Percentiles rank a stretch among this genome's conserved stretches.
Conservation (phyloP, 2,113 vertebrate genomes). For the Nycticryphes semicollaris region DNA sequence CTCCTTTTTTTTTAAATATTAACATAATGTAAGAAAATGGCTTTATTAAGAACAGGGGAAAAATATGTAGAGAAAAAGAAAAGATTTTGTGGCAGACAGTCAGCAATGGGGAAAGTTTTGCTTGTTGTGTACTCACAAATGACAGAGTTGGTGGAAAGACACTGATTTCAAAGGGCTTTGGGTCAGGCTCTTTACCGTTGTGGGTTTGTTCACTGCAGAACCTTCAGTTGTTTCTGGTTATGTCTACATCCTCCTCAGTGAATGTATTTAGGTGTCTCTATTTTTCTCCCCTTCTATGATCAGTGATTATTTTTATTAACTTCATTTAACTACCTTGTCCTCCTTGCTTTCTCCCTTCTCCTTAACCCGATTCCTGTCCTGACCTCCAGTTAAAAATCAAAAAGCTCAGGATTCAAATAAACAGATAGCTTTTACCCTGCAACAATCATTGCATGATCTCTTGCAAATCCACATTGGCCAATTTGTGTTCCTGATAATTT, state of each 20-base stretch:
- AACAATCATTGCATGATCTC: neutral
- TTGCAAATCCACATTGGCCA: neutral
- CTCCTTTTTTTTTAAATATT: neutral
- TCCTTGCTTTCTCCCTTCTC: neutral
- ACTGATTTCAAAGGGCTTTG: neutral
- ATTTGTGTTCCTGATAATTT: neutral
- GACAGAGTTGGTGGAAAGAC: slow-evolving; percentile 9
- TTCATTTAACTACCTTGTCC: neutral
- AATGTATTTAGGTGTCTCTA: neutral
- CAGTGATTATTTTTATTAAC: neutral
- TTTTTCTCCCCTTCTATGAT: neutral
- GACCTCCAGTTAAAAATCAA: neutral
- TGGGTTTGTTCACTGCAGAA: neutral
- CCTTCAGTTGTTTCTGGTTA: neutral
- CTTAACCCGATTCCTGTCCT: neutral
- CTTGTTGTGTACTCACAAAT: slow-evolving; percentile 3
- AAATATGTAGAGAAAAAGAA: slow-evolving; percentile 37
- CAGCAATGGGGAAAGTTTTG: slow-evolving; percentile 25
- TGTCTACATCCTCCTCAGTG: neutral
- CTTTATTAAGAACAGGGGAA: slow-evolving; percentile 68
- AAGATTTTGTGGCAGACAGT: slow-evolving; percentile 38
- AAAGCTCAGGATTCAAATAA: neutral
- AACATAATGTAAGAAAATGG: slow-evolving; percentile 64
- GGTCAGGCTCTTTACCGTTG: neutral
- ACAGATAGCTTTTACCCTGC: neutral